Evolutionary conservation across 2,888 invertebrate genomes (phyloP).

Genomic region (Spisula solida): DNA sequence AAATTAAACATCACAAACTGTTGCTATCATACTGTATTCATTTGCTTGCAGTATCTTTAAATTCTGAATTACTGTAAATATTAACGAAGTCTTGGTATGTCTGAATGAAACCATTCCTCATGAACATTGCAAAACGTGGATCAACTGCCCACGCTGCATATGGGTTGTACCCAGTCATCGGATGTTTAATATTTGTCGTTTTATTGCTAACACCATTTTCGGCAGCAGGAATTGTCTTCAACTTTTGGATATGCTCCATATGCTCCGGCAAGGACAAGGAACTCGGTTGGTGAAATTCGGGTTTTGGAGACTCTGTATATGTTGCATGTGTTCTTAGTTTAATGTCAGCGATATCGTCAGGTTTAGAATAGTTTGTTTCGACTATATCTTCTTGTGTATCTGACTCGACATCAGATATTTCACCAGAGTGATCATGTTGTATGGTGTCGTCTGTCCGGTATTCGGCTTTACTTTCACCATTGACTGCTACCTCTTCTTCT

Average conservation of each 20-base stretch:
- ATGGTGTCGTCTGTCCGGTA: neutral
- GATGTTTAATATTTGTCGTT: neutral
- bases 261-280: neutral
- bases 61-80: constrained; percentile 35
- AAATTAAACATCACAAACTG: no score
- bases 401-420: neutral
- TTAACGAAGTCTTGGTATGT: constrained; percentile 52
- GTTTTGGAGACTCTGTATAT: neutral
- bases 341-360: neutral
- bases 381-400: neutral
- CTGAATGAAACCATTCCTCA: constrained; percentile 51
- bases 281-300: neutral
- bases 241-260: neutral
- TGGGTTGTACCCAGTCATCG: constrained; percentile 28
- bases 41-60: neutral
- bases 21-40: neutral
- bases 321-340: neutral
- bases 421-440: neutral
- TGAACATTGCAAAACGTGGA: constrained; percentile 53
- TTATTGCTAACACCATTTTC: neutral
- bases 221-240: neutral
- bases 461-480: neutral
- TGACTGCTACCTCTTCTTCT: neutral
- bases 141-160: constrained; percentile 51
- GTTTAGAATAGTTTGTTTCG: neutral